Percentiles rank a stretch among this genome's conserved stretches.
These are phyloP conservation scores for Paraplagusia blochii DNA, from an alignment of 2,113 vertebrate species.

Conservation along the genomic window DNA sequence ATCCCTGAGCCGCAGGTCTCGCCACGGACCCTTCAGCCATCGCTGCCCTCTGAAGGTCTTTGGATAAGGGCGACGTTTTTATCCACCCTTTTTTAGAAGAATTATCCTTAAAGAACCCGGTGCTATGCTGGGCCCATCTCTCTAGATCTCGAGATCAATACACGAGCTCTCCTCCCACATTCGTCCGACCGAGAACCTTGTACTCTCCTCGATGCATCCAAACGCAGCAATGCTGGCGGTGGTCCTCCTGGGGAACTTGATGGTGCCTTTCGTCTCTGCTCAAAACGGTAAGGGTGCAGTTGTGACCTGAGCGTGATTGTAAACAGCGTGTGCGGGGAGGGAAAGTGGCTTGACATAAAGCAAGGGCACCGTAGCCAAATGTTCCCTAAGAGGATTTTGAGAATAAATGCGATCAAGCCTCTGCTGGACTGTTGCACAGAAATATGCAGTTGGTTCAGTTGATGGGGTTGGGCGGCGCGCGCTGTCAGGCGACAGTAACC, in stretches of 20 bases:
- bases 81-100: constrained; percentile 1
- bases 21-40: constrained; percentile 43
- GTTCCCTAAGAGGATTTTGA: constrained; percentile 33
- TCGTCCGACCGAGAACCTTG: constrained; percentile 51
- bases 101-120: constrained; percentile 32
- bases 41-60: constrained; percentile 33
- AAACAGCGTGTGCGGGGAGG: constrained; percentile 15
- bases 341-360: constrained; percentile 47
- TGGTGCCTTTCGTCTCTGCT: constrained; percentile 66
- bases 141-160: constrained; percentile 62
- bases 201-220: constrained; percentile 63
- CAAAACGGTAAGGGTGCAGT: constrained; percentile 76
- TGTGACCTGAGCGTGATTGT: constrained; percentile 30
- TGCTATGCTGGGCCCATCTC: constrained; percentile 64
- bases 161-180: constrained; percentile 63
- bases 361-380: constrained; percentile 15
- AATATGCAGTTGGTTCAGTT: constrained; percentile 13
- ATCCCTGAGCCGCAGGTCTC: constrained; percentile 65
- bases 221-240: constrained; percentile 65
- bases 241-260: constrained; percentile 68
- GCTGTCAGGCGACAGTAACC: constrained; percentile 32
- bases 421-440: constrained; percentile 10
- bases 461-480: constrained; percentile 13
- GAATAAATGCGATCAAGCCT: constrained; percentile 25
- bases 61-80: constrained; percentile 17